Base-by-base conservation (phyloP, 2,797 vertebrate genomes). In the Pangasius macronema region DNA sequence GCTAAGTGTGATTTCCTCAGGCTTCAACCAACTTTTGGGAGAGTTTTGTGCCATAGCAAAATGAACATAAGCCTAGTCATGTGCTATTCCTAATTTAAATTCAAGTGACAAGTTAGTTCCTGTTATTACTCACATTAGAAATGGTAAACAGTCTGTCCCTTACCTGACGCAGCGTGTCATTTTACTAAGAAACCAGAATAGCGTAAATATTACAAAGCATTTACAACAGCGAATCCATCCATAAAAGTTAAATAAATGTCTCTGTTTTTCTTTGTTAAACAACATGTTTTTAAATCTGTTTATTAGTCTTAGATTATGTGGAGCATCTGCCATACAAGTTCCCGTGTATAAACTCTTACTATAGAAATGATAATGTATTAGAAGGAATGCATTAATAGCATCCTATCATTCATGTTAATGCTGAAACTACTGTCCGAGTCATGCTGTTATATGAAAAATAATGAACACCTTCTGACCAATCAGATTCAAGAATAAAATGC, bases 91-190 rank as follows among this genome's bases (percentile, higher is more conserved):
- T 55, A 55, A 18, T 76, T 33, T 77, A 16, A n/a, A 75, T 75
- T 49, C 27, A n/a, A n/a, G n/a, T 14, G 27, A 49, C 30, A 57
- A 39, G 53, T 13, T 22, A 24, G 53, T 39, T 79, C 11, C 22
- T 57, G 22, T 57, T 61, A 80, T 36, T 59, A 36, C 33, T 24
- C 59, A 55, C 2, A 13, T 59, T 27, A 81, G 18, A 61, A 39
- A 79, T 9, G 14, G 30, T 20, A 53, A 77, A 24, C 20, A 39
- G 53, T 24, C 14, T 3, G 5, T 75, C 42, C 24, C 1, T 42
- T 53, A 79, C n/a, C 76, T 79, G 51, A 36, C 16, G 57, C 76
- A 57, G 30, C 27, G 53, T 77, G 75, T 76, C n/a, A 77, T 33
- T 79, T 79, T 20, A 33, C 30, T 22, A 8, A 20, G 49, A 77